phyloP scores from a whole-genome alignment of 2,888 invertebrate genomes.

The Syritta pipiens region DNA sequence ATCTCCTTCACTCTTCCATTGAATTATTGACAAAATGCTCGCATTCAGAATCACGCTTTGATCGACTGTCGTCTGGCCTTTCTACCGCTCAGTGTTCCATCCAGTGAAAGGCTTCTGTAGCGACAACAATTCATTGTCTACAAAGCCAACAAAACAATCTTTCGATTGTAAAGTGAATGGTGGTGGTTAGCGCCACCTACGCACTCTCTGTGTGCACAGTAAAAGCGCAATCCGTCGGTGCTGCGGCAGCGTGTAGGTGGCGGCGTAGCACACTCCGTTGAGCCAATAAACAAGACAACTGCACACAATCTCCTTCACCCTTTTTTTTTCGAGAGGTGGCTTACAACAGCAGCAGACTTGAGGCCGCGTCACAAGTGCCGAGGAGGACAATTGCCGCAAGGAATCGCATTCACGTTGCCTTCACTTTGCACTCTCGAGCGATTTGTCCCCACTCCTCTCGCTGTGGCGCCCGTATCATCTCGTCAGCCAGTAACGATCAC shows the following conservation, averaged over 20 bases:
- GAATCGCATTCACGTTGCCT: constrained; percentile 44
- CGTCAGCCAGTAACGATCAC: constrained; percentile 7
- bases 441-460: too few species aligned
- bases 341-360: constrained; percentile 15
- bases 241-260: constrained; percentile 56
- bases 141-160: constrained; percentile 38
- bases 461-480: too few species aligned
- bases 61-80: too few species aligned
- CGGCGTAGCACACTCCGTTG: constrained; percentile 50
- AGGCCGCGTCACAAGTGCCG: constrained; percentile 21
- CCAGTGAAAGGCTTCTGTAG: too few species aligned
- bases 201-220: constrained; percentile 31
- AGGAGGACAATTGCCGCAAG: constrained; percentile 43
- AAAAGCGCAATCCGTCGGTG: constrained; percentile 20
- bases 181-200: constrained; percentile 68
- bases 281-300: constrained; percentile 58
- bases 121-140: too few species aligned
- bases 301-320: constrained; percentile 54
- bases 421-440: constrained; percentile 54
- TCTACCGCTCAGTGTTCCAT: too few species aligned
- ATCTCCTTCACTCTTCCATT: too few species aligned
- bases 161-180: constrained; percentile 65
- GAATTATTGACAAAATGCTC: too few species aligned
- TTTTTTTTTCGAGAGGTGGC: constrained; percentile 35
- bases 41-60: too few species aligned